Evolutionary conservation across 2,113 vertebrate species (phyloP).

Genomic region (Salvelinus alpinus): DNA sequence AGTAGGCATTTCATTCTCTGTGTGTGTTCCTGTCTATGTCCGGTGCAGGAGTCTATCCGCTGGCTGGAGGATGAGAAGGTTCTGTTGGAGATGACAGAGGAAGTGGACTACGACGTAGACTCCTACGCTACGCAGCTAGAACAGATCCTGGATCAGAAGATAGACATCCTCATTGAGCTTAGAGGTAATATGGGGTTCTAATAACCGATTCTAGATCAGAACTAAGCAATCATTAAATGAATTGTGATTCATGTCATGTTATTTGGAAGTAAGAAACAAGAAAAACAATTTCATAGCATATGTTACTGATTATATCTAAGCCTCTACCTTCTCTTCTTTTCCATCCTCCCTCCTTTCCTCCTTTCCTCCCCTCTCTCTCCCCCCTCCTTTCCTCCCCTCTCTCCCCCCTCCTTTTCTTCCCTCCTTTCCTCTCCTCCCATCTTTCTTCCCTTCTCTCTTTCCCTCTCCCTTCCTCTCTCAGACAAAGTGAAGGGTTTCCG

Average conservation of each 20-base stretch:
- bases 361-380: too few relatives aligned
- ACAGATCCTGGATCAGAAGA: constrained; percentile 96
- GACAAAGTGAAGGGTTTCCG: constrained; percentile 99
- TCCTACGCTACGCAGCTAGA: constrained; percentile 94
- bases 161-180: constrained; percentile 92
- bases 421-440: background rate
- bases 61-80: constrained; percentile 97
- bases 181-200: constrained; percentile 46
- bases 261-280: background rate
- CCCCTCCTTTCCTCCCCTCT: background rate
- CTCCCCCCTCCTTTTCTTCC: background rate
- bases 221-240: too few relatives aligned
- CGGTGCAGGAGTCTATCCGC: constrained; percentile 88
- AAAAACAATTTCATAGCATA: background rate
- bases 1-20: background rate
- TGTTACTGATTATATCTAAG: background rate
- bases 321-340: background rate
- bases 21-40: background rate
- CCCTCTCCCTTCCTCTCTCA: constrained; percentile 52
- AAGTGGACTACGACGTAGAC: constrained; percentile 97
- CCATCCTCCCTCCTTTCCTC: too few relatives aligned
- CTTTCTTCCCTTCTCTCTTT: constrained; percentile 1
- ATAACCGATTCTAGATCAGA: background rate
- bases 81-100: constrained; percentile 96
- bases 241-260: background rate